Evolutionary conservation across 64 coral and sea anemone genomes (phyloP), one percentile per base, ranked within the genome.

Genomic region (Montipora cactus): DNA sequence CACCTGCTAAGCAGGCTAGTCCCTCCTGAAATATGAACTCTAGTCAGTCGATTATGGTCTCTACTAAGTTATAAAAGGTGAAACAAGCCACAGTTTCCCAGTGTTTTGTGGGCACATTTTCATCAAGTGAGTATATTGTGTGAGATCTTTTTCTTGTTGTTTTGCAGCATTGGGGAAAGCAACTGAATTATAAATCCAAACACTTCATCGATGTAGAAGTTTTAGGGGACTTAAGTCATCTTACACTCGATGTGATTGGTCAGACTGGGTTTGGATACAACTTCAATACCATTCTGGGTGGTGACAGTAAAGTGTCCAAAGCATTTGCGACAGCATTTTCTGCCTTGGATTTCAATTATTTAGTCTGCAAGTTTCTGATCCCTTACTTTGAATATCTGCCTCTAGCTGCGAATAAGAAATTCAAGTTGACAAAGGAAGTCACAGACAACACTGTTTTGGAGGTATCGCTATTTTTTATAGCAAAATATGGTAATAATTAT

Each of bases 201-300:
- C 15, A 47, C 1, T 78, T 19, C 16, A 78, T 49, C 5, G 62
- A 67, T 51, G 28, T 50, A 10, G 46, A 67, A 67, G 57, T 91
- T 88, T n/a, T 76, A 9, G 28, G 69, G 79, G 59, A 48, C 49
- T 66, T 90, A 72, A 91, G 70, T 16, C 89, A 91, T 44, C 55
- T 90, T 7, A 79, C 94, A 12, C 88, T 90, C 15, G 93, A 95
- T 47, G 18, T 90, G 8, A 95, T 95, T 59, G 93, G 93, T 8
- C 75, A 95, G 61, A 90, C 68, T 95, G 93, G 88, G 69, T 95
- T 95, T 90, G 93, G 93, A 19, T 95, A 78, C 46, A 76, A 85
- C 28, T 95, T 95, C 67, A 81, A 90, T 57, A 90, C 93, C 44
- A 73, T 95, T 1, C 79, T 95, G 44, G 84, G 48, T 48, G 76